These are phyloP conservation scores for Acanthopleura granulata DNA, from an alignment of 2,888 invertebrate species.

Conservation along the genomic window DNA sequence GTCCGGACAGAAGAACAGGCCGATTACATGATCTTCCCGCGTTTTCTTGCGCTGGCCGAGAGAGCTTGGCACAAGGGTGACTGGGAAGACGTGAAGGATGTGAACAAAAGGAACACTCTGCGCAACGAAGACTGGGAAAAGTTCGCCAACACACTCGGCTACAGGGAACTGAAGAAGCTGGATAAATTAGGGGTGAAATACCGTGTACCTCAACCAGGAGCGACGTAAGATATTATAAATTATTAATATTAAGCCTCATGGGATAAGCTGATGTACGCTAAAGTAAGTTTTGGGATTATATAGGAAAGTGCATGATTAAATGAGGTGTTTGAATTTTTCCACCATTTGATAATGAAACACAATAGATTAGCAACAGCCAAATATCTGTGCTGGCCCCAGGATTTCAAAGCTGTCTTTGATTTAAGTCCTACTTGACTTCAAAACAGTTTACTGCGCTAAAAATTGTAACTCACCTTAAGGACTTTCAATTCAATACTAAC, in stretches of 20 bases:
- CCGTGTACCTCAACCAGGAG: constrained; percentile 64
- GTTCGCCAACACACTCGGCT: constrained; percentile 59
- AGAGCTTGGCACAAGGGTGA: constrained; percentile 61
- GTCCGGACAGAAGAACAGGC: constrained; percentile 41
- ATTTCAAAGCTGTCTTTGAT: too few species aligned
- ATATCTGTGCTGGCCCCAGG: too few species aligned
- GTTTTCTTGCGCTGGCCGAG: constrained; percentile 59
- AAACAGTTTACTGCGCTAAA: too few species aligned
- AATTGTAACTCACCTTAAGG: too few species aligned
- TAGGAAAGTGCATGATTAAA: too few species aligned
- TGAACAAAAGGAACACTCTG: constrained; percentile 29
- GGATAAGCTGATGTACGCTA: too few species aligned
- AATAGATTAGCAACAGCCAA: too few species aligned
- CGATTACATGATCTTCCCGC: constrained; percentile 56
- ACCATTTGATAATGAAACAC: too few species aligned
- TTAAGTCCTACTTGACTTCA: too few species aligned
- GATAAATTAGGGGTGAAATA: constrained; percentile 53
- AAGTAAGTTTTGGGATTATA: too few species aligned
- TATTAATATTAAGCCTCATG: constrained; percentile 14
- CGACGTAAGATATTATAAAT: constrained; percentile 35
- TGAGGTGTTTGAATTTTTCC: too few species aligned
- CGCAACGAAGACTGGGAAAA: constrained; percentile 51
- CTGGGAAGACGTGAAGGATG: constrained; percentile 42
- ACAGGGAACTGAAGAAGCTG: constrained; percentile 56
- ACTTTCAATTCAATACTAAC: too few species aligned